Conservation (phyloP, 2,113 vertebrate species). For the Mustela lutreola region DNA sequence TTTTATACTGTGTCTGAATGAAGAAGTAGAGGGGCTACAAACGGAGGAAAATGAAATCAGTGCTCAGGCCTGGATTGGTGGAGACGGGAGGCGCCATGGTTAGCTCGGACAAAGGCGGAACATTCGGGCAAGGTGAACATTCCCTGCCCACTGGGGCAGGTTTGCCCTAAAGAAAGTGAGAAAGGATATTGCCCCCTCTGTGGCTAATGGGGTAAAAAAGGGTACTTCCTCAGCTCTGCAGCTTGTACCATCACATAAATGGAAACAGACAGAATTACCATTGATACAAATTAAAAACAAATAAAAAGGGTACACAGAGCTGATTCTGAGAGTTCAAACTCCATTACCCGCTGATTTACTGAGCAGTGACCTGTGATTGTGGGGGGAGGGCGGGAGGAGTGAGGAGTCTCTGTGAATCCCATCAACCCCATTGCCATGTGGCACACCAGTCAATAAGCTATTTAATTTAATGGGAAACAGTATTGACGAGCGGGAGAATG, state of each 20-base stretch:
- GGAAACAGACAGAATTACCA: slow-evolving; percentile 91
- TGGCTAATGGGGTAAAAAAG: slow-evolving; percentile 71
- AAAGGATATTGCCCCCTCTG: not conserved
- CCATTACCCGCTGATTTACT: slow-evolving; percentile 94
- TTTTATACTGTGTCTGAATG: not conserved
- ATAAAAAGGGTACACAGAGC: slow-evolving; percentile 92
- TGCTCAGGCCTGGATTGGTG: not conserved
- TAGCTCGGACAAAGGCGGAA: not conserved
- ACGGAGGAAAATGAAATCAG: not conserved
- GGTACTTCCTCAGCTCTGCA: slow-evolving; percentile 80
- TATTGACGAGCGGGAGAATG: slow-evolving; percentile 94
- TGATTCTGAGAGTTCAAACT: slow-evolving; percentile 90
- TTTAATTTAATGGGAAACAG: slow-evolving; percentile 97
- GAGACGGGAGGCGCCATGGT: not conserved
- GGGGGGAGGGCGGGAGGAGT: slow-evolving; percentile 79
- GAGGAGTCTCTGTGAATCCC: slow-evolving; percentile 87
- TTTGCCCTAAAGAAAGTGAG: not conserved
- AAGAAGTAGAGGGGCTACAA: not conserved
- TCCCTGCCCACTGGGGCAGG: not conserved
- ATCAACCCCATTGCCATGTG: slow-evolving; percentile 88
- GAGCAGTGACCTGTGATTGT: slow-evolving; percentile 91
- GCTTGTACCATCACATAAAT: slow-evolving; percentile 85
- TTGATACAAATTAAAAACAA: slow-evolving; percentile 97
- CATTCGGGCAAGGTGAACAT: not conserved
- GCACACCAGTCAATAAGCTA: slow-evolving; percentile 96